Evolutionary conservation across 2,888 invertebrate genomes (phyloP).

Genomic region (Smittia aterrima): DNA sequence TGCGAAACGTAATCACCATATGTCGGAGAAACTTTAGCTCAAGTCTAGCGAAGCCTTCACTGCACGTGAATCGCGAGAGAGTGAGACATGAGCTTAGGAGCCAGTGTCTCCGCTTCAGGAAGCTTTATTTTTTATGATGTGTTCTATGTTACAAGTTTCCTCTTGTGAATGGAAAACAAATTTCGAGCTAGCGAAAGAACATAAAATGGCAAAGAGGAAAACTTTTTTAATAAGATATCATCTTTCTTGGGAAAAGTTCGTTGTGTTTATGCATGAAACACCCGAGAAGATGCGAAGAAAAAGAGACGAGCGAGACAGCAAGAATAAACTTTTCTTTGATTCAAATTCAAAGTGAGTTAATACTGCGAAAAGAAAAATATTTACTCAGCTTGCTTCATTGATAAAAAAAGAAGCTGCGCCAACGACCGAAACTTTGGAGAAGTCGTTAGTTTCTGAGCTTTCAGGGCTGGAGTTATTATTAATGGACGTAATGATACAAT

Average conservation of each 20-base stretch:
- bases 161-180: background rate
- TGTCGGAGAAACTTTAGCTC: background rate
- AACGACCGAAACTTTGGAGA: background rate
- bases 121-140: background rate
- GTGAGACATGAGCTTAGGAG: background rate
- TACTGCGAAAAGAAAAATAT: background rate
- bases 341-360: constrained; percentile 11
- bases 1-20: constrained; percentile 2
- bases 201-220: constrained; percentile 1
- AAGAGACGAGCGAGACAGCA: background rate
- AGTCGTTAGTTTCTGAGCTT: background rate
- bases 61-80: background rate
- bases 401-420: background rate
- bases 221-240: constrained; percentile 34
- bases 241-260: constrained; percentile 5
- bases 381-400: background rate
- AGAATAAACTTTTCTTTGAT: background rate
- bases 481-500: background rate
- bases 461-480: background rate
- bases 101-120: background rate
- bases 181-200: background rate
- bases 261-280: background rate
- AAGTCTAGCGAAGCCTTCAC: background rate
- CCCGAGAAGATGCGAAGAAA: background rate
- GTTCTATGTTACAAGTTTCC: background rate